phyloP scores from a whole-genome alignment of 2,888 invertebrate species.

The Aplocera efformata region DNA sequence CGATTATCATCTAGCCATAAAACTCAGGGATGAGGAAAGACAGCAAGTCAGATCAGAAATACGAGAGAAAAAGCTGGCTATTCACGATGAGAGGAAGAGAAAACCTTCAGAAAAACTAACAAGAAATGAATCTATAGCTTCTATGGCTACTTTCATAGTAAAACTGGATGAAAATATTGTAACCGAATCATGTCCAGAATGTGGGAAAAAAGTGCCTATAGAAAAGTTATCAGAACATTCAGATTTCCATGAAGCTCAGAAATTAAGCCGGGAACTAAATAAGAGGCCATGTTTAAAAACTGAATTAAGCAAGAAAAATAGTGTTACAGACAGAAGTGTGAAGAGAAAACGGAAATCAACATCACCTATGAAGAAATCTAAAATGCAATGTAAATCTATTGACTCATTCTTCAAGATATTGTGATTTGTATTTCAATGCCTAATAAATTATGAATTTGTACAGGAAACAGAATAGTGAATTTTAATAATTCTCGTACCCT shows the following conservation, averaged over 20 bases:
- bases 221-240: slow-evolving; percentile 86
- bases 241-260: slow-evolving; percentile 92
- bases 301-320: slow-evolving; percentile 77
- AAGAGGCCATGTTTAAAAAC: slow-evolving; percentile 36
- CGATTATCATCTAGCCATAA: slow-evolving; percentile 87
- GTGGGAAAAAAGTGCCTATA: slow-evolving; percentile 81
- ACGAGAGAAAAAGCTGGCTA: slow-evolving; percentile 32
- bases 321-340: slow-evolving; percentile 33
- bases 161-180: slow-evolving; percentile 58
- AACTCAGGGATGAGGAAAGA: slow-evolving; percentile 81
- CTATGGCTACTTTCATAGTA: slow-evolving; percentile 66
- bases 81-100: slow-evolving; percentile 25
- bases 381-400: slow-evolving; percentile 62
- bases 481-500: no score
- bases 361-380: slow-evolving; percentile 58
- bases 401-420: slow-evolving; percentile 57
- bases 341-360: slow-evolving; percentile 62
- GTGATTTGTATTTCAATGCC: slow-evolving; percentile 3
- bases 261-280: slow-evolving; percentile 85
- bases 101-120: slow-evolving; percentile 30
- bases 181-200: slow-evolving; percentile 83
- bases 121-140: slow-evolving; percentile 45
- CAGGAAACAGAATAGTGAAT: no score
- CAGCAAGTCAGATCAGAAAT: slow-evolving; percentile 46
- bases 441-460: slow-evolving; percentile 26